Percentiles rank a stretch among this genome's conserved stretches.
phyloP scores from a whole-genome alignment of 2,888 invertebrate genomes.

The Stenichneumon culpator region DNA sequence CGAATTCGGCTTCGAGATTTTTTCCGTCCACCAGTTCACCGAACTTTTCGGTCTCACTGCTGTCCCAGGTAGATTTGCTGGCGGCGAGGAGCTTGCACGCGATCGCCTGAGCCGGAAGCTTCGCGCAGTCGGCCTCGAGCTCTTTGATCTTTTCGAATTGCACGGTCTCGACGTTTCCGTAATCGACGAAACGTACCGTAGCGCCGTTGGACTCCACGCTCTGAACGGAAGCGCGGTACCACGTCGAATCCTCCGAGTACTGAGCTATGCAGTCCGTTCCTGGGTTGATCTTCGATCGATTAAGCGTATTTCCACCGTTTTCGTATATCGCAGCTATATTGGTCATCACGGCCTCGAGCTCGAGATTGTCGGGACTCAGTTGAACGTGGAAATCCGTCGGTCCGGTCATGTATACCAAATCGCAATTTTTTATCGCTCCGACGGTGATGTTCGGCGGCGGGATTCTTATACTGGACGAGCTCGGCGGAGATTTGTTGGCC shows the following conservation, averaged over 20 bases:
- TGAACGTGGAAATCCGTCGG: conserved; percentile 81
- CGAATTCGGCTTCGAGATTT: conserved; percentile 80
- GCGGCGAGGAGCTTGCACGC: conserved; percentile 82
- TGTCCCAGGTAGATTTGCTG: conserved; percentile 69
- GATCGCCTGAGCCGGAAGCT: conserved; percentile 82
- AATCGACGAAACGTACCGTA: conserved; percentile 89
- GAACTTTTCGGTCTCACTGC: conserved; percentile 73
- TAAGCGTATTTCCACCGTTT: conserved; percentile 74
- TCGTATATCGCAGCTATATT: conserved; percentile 76
- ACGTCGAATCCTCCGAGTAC: conserved; percentile 87
- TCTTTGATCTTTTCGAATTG: conserved; percentile 85
- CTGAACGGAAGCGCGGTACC: conserved; percentile 89
- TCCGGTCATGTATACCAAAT: conserved; percentile 75
- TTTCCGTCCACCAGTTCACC: conserved; percentile 70
- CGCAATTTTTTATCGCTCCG: conserved; percentile 77
- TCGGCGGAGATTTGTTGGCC: conserved; percentile 24
- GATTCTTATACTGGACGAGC: conserved; percentile 61
- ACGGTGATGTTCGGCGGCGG: conserved; percentile 73
- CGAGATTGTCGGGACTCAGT: conserved; percentile 76
- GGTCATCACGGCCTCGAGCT: conserved; percentile 78
- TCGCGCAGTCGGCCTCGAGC: conserved; percentile 76
- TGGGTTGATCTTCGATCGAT: conserved; percentile 68
- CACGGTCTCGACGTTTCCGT: conserved; percentile 90
- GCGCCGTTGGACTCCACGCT: conserved; percentile 86
- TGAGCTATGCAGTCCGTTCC: conserved; percentile 80